Base-by-base conservation (phyloP, 2,797 vertebrate genomes). In the Luscinia luscinia region DNA sequence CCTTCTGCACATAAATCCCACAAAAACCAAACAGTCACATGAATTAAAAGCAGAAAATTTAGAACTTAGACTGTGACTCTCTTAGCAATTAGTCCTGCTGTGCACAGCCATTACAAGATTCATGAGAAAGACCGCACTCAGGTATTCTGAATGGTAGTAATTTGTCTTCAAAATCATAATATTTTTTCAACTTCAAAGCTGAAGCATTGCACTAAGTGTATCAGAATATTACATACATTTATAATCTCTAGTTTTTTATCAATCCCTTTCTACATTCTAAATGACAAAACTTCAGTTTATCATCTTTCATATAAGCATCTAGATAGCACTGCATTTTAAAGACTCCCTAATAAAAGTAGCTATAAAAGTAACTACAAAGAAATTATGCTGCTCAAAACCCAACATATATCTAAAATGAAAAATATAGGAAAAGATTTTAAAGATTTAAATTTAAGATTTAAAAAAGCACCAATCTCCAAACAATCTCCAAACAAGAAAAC, bases 11-110 rank as follows among this genome's bases (percentile, higher is more conserved):
- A 63, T 59, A 84, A 80, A 83, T 74, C 52, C 41, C 64, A 66
- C 28, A 74, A 93, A 93, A 83, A 48, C 55, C 52, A 80, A 92
- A 64, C 69, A 83, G 82, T 68, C 68, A 81, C 17, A 84, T 15
- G 9, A 66, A 72, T 89, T 58, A 40, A 74, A 94, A 64, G 51
- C 70, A 76, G 80, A 88, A 95, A 93, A 93, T 86, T 68, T 49
- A 70, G 70, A 90, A 87, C 90, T 79, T 80, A 90, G 46, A 72
- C 52, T 46, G 58, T 55, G 63, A 68, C 22, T 89, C n/a, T 68
- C 15, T 59, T 59, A 88, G 64, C 17, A 84, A 52, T 66, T 94
- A 81, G 32, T 55, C 48, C 57, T 79, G 28, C 43, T 69, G 43
- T n/a, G 67, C 46, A 75, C 23, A 77, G 28, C 67, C 80, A 61